Evolutionary conservation across 1,140 invertebrate species (phyloP).

Genomic region (Drosophila athabasca): DNA sequence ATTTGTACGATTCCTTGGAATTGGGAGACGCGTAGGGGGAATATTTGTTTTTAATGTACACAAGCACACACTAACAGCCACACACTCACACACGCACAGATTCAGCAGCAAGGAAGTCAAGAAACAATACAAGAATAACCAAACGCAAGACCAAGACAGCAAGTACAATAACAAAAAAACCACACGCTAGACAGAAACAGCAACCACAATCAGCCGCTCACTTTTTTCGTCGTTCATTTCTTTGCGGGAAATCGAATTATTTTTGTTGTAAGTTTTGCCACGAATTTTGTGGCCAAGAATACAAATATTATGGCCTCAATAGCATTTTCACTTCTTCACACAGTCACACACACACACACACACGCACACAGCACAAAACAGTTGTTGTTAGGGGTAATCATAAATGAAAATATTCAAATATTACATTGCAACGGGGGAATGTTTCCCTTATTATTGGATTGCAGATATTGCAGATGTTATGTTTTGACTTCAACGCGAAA

Average conservation of each 20-base stretch:
- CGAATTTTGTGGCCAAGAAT: conserved; percentile 58
- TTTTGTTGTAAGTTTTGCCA: conserved; percentile 25
- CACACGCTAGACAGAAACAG: conserved; percentile 35
- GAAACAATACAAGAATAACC: too few relatives aligned
- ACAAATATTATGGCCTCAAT: conserved; percentile 61
- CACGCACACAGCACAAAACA: conserved; percentile 17
- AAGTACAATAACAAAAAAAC: conserved; percentile 27
- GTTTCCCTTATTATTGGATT: conserved; percentile 20
- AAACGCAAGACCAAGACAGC: conserved; percentile 1
- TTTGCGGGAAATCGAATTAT: conserved; percentile 28
- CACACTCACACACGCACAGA: too few relatives aligned
- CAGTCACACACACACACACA: conserved; percentile 17
- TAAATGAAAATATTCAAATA: conserved; percentile 63
- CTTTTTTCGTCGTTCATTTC: conserved; percentile 45
- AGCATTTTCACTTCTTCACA: conserved; percentile 73
- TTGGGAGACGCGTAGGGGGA: too few relatives aligned
- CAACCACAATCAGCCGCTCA: conserved; percentile 38
- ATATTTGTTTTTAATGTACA: too few relatives aligned
- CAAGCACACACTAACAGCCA: too few relatives aligned
- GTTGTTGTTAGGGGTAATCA: conserved; percentile 35
- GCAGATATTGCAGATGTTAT: conserved; percentile 39
- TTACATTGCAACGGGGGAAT: conserved; percentile 48
- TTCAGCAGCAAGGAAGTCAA: too few relatives aligned
- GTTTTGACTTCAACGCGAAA: conserved; percentile 45
- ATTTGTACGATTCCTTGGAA: conserved; percentile 8